Percentiles rank a stretch among this genome's conserved stretches.
Conservation (phyloP, 2,113 vertebrate species). For the Heterocephalus glaber region DNA sequence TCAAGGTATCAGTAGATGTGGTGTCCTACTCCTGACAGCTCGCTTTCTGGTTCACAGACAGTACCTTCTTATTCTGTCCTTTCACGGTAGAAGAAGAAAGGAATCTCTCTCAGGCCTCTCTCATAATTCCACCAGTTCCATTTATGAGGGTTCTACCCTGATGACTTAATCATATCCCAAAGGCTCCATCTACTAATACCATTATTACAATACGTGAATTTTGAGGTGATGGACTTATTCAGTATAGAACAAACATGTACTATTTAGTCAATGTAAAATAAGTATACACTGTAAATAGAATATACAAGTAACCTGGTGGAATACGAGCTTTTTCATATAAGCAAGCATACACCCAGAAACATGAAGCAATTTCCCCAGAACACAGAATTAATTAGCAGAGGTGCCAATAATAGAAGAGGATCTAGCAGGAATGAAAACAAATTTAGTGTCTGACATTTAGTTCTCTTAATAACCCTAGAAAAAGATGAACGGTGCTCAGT, state of each 20-base stretch:
- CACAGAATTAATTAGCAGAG: not conserved
- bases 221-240: not conserved
- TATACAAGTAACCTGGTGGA: not conserved
- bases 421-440: not conserved
- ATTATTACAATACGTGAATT: not conserved
- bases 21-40: not conserved
- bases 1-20: not conserved
- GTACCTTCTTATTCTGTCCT: not conserved
- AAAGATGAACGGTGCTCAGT: not conserved
- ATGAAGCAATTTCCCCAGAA: not conserved
- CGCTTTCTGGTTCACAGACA: not conserved
- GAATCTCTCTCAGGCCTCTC: not conserved
- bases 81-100: not conserved
- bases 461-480: not conserved
- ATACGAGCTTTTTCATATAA: not conserved
- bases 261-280: slow-evolving; percentile 4
- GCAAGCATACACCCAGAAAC: not conserved
- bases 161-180: not conserved
- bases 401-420: not conserved
- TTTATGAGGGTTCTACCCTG: not conserved
- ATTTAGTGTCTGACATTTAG: not conserved
- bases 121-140: not conserved
- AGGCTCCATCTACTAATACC: not conserved
- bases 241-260: not conserved
- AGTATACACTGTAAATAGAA: not conserved